Evolutionary conservation across 1,140 invertebrate genomes (phyloP).

Genomic region (Caenorhabditis elegans): WBcel235 BX284604.4:11084501-11085000

Average conservation of each 20-base stretch:
- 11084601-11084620: slow-evolving; percentile 65
- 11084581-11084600: slow-evolving; percentile 88
- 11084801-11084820: no score
- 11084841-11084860: slow-evolving; percentile 91
- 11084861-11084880: slow-evolving; percentile 90
- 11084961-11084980: slow-evolving; percentile 95
- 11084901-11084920: slow-evolving; percentile 95
- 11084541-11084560: slow-evolving; percentile 95
- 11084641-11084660: no score
- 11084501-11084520: slow-evolving; percentile 47
- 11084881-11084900: slow-evolving; percentile 96
- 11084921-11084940: slow-evolving; percentile 99
- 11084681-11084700: slow-evolving; percentile 56
- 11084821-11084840: no score
- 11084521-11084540: slow-evolving; percentile 71
- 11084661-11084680: no score
- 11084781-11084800: no score
- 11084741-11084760: no score
- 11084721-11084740: slow-evolving; percentile 58
- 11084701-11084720: slow-evolving; percentile 64
- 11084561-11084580: slow-evolving; percentile 97
- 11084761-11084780: no score
- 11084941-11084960: slow-evolving; percentile 96
- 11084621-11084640: no score
- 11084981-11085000: slow-evolving; percentile 99